Conservation (phyloP, 1,140 invertebrate genomes). For the Zaprionus inermis region DNA sequence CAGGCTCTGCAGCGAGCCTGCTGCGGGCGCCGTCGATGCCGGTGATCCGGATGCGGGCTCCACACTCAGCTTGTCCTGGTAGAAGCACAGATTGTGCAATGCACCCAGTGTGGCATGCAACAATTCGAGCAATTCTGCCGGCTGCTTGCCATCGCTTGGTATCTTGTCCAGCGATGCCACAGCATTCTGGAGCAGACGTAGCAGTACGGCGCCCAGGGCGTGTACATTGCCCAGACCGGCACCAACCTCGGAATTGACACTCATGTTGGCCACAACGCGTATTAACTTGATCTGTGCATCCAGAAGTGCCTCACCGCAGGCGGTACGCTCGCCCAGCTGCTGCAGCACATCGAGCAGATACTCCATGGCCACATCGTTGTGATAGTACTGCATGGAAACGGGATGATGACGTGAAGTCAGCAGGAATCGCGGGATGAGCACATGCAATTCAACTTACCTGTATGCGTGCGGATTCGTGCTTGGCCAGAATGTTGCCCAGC, state of each 20-base stretch:
- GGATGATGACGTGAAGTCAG: background rate
- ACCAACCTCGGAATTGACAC: conserved; percentile 89
- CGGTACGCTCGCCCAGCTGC: conserved; percentile 55
- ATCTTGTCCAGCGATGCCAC: background rate
- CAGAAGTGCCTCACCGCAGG: conserved; percentile 62
- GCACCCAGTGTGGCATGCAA: conserved; percentile 81
- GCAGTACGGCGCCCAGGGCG: conserved; percentile 76
- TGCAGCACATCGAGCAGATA: conserved; percentile 77
- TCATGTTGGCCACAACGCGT: conserved; percentile 90
- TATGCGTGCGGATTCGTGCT: conserved; percentile 87
- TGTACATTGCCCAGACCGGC: conserved; percentile 84
- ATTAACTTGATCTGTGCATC: conserved; percentile 86
- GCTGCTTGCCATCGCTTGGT: conserved; percentile 18
- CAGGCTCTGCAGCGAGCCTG: conserved; percentile 68
- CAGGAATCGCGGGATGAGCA: background rate
- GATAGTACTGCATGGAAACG: conserved; percentile 66
- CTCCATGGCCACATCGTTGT: conserved; percentile 84
- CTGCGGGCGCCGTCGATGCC: conserved; percentile 1
- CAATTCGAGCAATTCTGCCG: conserved; percentile 68
- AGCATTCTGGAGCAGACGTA: conserved; percentile 55
- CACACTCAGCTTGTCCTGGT: conserved; percentile 66
- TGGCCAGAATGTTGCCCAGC: conserved; percentile 91
- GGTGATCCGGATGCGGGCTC: background rate
- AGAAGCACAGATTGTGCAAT: conserved; percentile 82
- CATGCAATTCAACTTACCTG: conserved; percentile 83